These are phyloP conservation scores for Gnatocerus cornutus DNA, from an alignment of 2,888 invertebrate genomes.

Conservation along the genomic window DNA sequence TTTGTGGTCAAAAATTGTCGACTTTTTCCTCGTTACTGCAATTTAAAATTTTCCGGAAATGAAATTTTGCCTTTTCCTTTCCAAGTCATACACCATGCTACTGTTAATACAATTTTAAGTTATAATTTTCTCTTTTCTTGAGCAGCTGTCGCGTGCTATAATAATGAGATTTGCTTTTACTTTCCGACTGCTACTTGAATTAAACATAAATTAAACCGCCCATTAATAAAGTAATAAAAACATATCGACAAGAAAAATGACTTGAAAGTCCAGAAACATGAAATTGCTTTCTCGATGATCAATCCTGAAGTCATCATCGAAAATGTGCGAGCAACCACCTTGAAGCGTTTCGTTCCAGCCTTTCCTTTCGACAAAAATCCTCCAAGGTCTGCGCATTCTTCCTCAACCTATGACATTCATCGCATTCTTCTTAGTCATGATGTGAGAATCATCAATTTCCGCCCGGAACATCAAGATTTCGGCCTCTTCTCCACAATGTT, in stretches of 20 bases:
- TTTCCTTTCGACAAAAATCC: constrained; percentile 31
- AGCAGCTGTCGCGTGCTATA: constrained; percentile 1
- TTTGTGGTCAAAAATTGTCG: too few relatives aligned
- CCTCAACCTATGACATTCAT: constrained; percentile 34
- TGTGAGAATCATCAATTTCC: neutral
- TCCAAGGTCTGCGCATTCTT: constrained; percentile 40
- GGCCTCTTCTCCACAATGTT: constrained; percentile 34
- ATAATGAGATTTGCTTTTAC: constrained; percentile 4
- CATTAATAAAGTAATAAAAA: neutral
- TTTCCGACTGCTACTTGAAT: neutral
- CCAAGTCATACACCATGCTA: neutral
- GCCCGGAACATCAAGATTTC: constrained; percentile 3
- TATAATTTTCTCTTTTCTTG: neutral
- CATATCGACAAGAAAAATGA: neutral
- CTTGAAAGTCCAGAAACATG: neutral
- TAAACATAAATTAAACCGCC: neutral
- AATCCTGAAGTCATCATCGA: neutral
- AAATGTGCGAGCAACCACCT: constrained; percentile 5
- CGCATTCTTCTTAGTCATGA: constrained; percentile 23
- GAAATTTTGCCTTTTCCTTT: neutral
- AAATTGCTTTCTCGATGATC: neutral
- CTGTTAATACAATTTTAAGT: neutral
- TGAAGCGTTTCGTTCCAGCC: constrained; percentile 17
- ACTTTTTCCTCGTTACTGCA: too few relatives aligned
- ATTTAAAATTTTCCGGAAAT: neutral